Base-by-base conservation (phyloP, 2,113 vertebrate genomes). In the Bostrychus sinensis region DNA sequence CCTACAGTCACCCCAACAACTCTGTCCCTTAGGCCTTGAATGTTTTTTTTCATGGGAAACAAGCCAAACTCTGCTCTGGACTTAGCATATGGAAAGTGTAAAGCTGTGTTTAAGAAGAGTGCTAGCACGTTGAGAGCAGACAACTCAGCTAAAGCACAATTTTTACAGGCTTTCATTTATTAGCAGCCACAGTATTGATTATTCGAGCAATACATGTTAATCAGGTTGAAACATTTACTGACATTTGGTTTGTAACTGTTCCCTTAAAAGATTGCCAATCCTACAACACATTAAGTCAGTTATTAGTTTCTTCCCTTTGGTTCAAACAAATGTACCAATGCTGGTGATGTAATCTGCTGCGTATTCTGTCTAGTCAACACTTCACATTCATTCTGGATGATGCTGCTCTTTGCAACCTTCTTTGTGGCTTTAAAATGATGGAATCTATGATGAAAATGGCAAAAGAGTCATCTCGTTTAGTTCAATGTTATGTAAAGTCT, bases 1-100 rank as follows among this genome's bases (percentile, higher is more conserved):
- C 59, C 28, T 68, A n/a, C 37, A 57, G 58, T 22, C 10, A 14
- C 20, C 25, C n/a, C 14, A 32, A 12, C 56, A 20, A 19, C 34
- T 13, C 7, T 22, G n/a, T 50, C 51, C 65, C 57, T 63, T 22
- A 28, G 74, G 72, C 66, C 61, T 64, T 7, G 41, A 42, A 22
- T 23, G 43, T 46, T 11, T 5, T 54, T 5, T 64, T 86, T 86
- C 73, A 77, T 32, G 53, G 54, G 73, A 62, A 62, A 28, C 32
- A n/a, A 38, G 22, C 25, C 62, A 36, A 67, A 55, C 41, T 43
- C 30, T 1, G 32, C 17, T 54, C 50, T 30, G 48, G n/a, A 41
- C 34, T n/a, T 58, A 39, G 16, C 56, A 42, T 45, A 41, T 66
- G 62, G 42, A 75, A 56, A 28, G 12, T 0, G 3, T 50, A 54